Conservation (phyloP, 2,797 vertebrate genomes). For the Rhinoraja longicauda region DNA sequence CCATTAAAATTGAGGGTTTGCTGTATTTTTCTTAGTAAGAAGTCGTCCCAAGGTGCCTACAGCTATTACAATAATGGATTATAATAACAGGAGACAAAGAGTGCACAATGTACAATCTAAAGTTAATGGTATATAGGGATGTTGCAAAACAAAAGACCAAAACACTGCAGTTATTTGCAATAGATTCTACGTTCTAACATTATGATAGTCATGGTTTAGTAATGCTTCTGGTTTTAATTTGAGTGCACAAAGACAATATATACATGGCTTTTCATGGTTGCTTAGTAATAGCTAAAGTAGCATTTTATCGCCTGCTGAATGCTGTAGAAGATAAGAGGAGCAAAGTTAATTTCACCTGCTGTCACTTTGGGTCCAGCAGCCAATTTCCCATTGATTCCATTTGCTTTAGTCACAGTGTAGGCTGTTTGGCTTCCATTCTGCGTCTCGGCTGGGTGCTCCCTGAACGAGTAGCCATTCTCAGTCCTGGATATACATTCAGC, state of each 20-base stretch:
- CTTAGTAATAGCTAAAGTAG: not conserved
- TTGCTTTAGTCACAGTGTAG: slow-evolving; percentile 76
- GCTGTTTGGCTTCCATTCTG: slow-evolving; percentile 60
- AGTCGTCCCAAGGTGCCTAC: too few species aligned
- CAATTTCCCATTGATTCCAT: slow-evolving; percentile 92
- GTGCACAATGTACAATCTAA: not conserved
- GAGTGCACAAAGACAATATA: not conserved
- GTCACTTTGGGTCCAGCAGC: slow-evolving; percentile 76
- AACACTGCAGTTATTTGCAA: not conserved
- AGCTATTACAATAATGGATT: not conserved
- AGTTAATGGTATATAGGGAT: not conserved
- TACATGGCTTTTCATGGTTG: not conserved
- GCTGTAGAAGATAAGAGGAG: not conserved
- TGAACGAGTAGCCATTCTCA: slow-evolving; percentile 83
- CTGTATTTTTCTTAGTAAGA: too few species aligned
- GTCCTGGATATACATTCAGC: slow-evolving; percentile 66
- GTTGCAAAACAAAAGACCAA: not conserved
- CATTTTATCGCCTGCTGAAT: not conserved
- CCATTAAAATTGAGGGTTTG: too few species aligned
- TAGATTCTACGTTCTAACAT: not conserved
- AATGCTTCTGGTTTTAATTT: not conserved
- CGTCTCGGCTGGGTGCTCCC: slow-evolving; percentile 64
- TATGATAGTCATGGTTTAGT: not conserved
- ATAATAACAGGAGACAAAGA: not conserved
- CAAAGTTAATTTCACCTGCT: slow-evolving; percentile 68